Evolutionary conservation across 2,888 invertebrate species (phyloP).

Genomic region (Phasia obesa): DNA sequence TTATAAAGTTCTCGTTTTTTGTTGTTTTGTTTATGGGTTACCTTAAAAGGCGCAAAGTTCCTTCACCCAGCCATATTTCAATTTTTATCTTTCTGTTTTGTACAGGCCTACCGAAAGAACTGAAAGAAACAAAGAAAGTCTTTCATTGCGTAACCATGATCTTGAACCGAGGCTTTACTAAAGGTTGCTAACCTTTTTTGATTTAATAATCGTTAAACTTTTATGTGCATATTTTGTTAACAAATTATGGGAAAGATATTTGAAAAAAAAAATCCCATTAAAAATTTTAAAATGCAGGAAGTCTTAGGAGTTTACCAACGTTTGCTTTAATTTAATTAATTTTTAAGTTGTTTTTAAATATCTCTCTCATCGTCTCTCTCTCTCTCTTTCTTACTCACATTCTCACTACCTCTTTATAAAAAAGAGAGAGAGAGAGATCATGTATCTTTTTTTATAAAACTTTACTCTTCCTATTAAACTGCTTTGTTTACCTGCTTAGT

Average conservation of each 20-base stretch:
- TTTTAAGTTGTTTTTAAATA: no score
- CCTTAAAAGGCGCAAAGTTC: constrained; percentile 17
- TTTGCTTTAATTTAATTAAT: neutral
- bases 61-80: constrained; percentile 20
- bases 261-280: neutral
- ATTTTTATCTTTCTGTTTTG: neutral
- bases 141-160: constrained; percentile 35
- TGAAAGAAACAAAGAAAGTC: constrained; percentile 43
- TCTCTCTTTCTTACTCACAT: no score
- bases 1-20: no score
- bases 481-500: no score
- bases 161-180: constrained; percentile 12
- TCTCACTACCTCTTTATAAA: no score
- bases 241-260: neutral
- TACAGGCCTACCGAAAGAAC: neutral
- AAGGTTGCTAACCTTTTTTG: neutral
- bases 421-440: no score
- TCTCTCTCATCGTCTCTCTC: no score
- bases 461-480: no score
- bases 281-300: constrained; percentile 36
- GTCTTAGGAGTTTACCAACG: no score
- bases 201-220: constrained; percentile 12
- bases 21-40: constrained; percentile 1
- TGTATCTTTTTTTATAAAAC: no score
- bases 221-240: neutral